Evolutionary conservation across 30 jellyfish, hydroid and myxozoan genomes (phyloP).

Genomic region (Rhopilema esculentum): DNA sequence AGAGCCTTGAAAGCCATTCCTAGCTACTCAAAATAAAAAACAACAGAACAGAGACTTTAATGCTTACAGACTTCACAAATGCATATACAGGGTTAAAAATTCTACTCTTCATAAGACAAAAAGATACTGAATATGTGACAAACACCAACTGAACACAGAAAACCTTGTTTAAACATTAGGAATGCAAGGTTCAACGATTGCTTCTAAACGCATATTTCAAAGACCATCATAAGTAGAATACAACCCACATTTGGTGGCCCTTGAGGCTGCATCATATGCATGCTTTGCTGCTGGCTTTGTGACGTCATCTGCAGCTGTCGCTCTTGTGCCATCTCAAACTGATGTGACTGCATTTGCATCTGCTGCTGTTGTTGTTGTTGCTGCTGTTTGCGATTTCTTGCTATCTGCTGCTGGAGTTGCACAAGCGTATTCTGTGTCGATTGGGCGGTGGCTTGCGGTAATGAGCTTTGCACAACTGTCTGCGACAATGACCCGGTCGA

Average conservation of each 20-base stretch:
- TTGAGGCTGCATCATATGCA: slow-evolving; percentile 67
- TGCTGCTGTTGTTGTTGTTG: slow-evolving; percentile 82
- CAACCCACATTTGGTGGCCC: slow-evolving; percentile 66
- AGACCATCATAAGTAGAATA: no score
- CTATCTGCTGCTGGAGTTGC: slow-evolving; percentile 66
- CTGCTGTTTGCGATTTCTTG: slow-evolving; percentile 30
- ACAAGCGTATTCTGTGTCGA: slow-evolving; percentile 41
- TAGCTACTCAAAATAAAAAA: no score
- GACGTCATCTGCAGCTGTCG: slow-evolving; percentile 69
- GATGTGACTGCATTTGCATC: slow-evolving; percentile 67
- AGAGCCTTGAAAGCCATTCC: no score
- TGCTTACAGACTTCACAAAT: no score
- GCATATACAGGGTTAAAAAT: no score
- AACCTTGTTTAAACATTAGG: no score
- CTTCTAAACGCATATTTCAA: no score
- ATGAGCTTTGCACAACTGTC: slow-evolving; percentile 44
- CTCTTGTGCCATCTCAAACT: slow-evolving; percentile 54
- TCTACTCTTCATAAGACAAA: no score
- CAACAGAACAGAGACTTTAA: no score
- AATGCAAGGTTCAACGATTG: no score
- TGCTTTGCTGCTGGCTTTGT: slow-evolving; percentile 51
- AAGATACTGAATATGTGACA: no score
- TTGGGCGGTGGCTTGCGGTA: slow-evolving; percentile 26
- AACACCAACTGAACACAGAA: no score
- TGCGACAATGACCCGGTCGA: slow-evolving; percentile 33